phyloP scores from a whole-genome alignment of 2,888 invertebrate genomes.

The Diarsia mendica region DNA sequence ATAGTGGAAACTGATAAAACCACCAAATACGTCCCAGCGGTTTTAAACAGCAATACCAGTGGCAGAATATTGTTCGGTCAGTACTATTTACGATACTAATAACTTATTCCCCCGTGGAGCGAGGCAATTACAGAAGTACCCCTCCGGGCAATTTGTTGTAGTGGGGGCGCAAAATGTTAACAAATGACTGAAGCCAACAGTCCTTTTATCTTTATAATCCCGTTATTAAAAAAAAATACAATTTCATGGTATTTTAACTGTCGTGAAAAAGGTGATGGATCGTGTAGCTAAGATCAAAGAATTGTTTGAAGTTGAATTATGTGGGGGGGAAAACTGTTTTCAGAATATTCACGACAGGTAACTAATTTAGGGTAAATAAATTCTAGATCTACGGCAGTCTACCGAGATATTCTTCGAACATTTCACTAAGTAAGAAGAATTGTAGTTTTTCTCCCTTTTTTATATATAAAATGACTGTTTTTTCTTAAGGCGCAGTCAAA shows the following conservation, averaged over 20 bases:
- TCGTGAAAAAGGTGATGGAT: slow-evolving; percentile 27
- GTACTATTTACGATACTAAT: slow-evolving; percentile 53
- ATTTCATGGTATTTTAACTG: slow-evolving; percentile 28
- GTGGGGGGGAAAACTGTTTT: not conserved
- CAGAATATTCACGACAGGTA: not conserved
- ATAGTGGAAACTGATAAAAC: slow-evolving; percentile 20
- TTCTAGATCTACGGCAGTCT: not conserved
- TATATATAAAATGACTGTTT: not conserved
- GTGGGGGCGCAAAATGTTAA: slow-evolving; percentile 44
- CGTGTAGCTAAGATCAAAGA: slow-evolving; percentile 21
- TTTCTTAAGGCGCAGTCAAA: too few relatives aligned
- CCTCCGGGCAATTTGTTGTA: slow-evolving; percentile 48
- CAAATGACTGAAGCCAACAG: slow-evolving; percentile 42
- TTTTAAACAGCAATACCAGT: slow-evolving; percentile 29
- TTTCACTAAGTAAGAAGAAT: not conserved
- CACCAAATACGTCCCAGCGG: slow-evolving; percentile 25
- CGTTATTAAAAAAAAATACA: slow-evolving; percentile 43
- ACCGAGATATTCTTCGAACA: not conserved
- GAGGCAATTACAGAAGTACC: slow-evolving; percentile 51
- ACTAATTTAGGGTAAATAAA: not conserved
- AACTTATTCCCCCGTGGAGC: slow-evolving; percentile 51
- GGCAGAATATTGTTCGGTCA: slow-evolving; percentile 21
- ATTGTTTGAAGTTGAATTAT: slow-evolving; percentile 13
- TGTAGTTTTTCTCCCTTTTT: not conserved
- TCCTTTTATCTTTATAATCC: slow-evolving; percentile 46